Percentiles rank a stretch among this genome's conserved stretches.
These are phyloP conservation scores for Hoplostethus atlanticus DNA, from an alignment of 2,797 vertebrate genomes.

Conservation along the genomic window DNA sequence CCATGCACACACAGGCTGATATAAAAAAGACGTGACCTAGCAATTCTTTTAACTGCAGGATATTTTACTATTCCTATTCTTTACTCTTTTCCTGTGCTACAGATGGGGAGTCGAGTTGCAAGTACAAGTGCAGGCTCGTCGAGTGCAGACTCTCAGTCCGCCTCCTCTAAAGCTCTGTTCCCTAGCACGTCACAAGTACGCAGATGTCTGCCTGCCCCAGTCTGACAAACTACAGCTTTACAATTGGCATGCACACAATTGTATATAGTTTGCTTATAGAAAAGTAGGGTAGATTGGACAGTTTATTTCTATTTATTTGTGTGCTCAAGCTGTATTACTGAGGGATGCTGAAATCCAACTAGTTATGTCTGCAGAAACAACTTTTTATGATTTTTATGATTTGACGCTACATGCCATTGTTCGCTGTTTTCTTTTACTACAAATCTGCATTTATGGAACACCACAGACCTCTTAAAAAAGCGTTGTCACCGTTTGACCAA, in stretches of 20 bases:
- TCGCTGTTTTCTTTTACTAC: conserved; percentile 31
- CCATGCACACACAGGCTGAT: not conserved
- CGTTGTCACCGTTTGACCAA: not conserved
- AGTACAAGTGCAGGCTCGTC: conserved; percentile 89
- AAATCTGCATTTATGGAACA: conserved; percentile 44
- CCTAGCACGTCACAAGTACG: conserved; percentile 95
- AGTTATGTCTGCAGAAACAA: conserved; percentile 2
- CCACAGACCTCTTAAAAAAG: not conserved
- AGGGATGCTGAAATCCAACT: not conserved
- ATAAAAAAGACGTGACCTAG: not conserved
- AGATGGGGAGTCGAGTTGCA: conserved; percentile 94
- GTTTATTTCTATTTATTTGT: conserved; percentile 22
- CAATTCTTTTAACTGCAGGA: conserved; percentile 15
- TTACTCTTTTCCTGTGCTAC: conserved; percentile 93
- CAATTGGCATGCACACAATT: conserved; percentile 67
- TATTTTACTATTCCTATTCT: conserved; percentile 86
- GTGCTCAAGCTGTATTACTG: conserved; percentile 4
- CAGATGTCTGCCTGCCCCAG: conserved; percentile 58
- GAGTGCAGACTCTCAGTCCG: conserved; percentile 92
- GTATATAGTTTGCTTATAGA: conserved; percentile 43
- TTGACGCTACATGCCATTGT: conserved; percentile 10
- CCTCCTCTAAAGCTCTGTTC: conserved; percentile 94
- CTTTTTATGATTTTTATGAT: not conserved
- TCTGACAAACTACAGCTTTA: conserved; percentile 75
- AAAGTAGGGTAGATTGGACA: conserved; percentile 3